Evolutionary conservation across 2,113 vertebrate genomes (phyloP), one percentile per base, ranked within the genome.

Genomic region (Pimephales promelas): DNA sequence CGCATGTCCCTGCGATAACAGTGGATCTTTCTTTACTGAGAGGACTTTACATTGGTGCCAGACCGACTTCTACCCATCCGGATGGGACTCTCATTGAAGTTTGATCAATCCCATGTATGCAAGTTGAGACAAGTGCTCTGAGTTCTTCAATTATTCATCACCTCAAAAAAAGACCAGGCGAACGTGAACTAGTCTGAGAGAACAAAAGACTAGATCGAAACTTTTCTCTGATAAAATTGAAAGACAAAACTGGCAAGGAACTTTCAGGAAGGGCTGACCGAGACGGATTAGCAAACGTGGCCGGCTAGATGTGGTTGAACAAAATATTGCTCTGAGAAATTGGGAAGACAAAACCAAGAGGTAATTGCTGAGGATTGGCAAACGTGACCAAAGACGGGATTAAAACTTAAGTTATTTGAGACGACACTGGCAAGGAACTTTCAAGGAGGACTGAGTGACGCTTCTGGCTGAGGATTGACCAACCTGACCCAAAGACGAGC

Each of bases 111-210:
- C 86, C 16, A 49, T 24, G 71, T 66, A 61, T 56, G 49, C 28
- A 64, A 82, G 80, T 84, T 74, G 88, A 79, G 82, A 87, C 86
- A 86, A 87, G 85, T 88, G 84, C 82, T 83, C 88, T 85, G 43
- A 24, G 71, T 84, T 90, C 1, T 71, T 94, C 88, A 93, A 93
- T 93, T 91, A 94, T 93, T 90, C 79, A 93, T 87, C 16, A 16
- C 81, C 0, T 89, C 54, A 10, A 82, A 85, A 59, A 73, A 64
- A 49, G 86, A 83, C 83, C 85, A 83, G 84, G 75, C 36, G 83
- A 84, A 87, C 72, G n/a, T 84, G 66, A 79, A 34, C 49, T 54
- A 40, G 75, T 73, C 57, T 80, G 74, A n/a, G 85, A 84, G 88
- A 88, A 88, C 88, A 89, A 86, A 89, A 59, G 59, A 54, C 61